Evolutionary conservation across 2,113 vertebrate genomes (phyloP).

Genomic region (Anthoscopus minutus): DNA sequence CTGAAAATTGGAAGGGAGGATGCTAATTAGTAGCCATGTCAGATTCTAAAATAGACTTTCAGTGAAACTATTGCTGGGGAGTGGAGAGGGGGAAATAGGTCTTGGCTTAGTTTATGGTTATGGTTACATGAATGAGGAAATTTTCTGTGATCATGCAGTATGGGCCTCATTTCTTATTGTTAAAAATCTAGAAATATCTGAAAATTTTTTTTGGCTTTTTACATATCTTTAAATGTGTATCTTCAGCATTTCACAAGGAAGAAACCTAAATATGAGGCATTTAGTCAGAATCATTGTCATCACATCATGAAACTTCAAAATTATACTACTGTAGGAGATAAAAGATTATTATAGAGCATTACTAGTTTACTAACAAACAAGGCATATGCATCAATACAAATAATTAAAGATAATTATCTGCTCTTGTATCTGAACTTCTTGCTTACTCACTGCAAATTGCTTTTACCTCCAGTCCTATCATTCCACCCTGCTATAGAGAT

Average conservation of each 20-base stretch:
- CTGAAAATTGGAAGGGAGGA: not conserved
- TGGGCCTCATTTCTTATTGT: not conserved
- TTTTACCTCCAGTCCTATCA: not conserved
- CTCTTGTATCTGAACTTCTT: not conserved
- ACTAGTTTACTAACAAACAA: not conserved
- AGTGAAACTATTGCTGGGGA: not conserved
- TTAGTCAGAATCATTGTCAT: not conserved
- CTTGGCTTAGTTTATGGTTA: not conserved
- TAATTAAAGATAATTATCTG: not conserved
- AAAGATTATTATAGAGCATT: not conserved
- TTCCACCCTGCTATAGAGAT: not conserved
- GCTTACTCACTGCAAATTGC: not conserved
- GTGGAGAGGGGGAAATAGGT: not conserved
- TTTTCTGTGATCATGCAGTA: not conserved
- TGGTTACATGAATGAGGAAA: not conserved
- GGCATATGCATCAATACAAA: not conserved
- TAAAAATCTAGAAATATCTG: not conserved
- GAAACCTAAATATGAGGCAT: not conserved
- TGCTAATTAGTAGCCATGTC: not conserved
- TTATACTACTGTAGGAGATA: not conserved
- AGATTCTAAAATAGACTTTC: not conserved
- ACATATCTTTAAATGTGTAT: not conserved
- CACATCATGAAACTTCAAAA: not conserved
- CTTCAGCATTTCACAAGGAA: not conserved
- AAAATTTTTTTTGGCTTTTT: not conserved